Evolutionary conservation across 2,888 invertebrate species (phyloP), one percentile per base, ranked within the genome.

Genomic region (Phasia obesa): DNA sequence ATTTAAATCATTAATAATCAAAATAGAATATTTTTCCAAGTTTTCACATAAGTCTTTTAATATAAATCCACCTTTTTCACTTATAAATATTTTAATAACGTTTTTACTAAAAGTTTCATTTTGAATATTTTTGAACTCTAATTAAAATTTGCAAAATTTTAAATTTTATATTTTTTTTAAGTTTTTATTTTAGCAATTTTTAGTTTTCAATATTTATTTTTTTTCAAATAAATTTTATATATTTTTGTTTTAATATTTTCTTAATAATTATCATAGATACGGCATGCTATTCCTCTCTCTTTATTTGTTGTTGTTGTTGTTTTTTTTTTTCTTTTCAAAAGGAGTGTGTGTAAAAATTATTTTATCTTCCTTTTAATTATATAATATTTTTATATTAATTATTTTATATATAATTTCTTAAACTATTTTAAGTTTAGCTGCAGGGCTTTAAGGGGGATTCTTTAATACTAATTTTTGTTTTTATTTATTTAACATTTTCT

Each of bases 221-320:
- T 47, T 64, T 53, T 44, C 60, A 17, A 25, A 67, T 77, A 76
- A 75, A 70, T 79, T 49, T 55, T 13, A 53, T 51, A 51, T 57
- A 17, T 13, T 15, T 82, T 71, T 73, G 2, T n/a, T n/a, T n/a
- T 67, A 64, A 67, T 25, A 21, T 53, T 59, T 75, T 59, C 74
- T 71, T 81, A 77, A 81, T 62, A 82, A 74, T 69, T 77, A 84
- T 78, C 75, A 84, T 84, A 78, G 82, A 82, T 84, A 81, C 80
- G 79, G 71, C 76, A 71, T 83, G 79, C 80, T 79, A 77, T 80
- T 74, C 47, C 77, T 84, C 79, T 84, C 81, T 84, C 78, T 47
- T 69, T 23, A n/a, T 51, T 27, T 44, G 11, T 23, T 53, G 21
- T 6, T 17, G 23, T 42, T 60, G 17, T 70, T 47, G 23, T 31